Evolutionary conservation across 1,140 invertebrate genomes (phyloP).

Genomic region (Pseudomyrmex sp.): DNA sequence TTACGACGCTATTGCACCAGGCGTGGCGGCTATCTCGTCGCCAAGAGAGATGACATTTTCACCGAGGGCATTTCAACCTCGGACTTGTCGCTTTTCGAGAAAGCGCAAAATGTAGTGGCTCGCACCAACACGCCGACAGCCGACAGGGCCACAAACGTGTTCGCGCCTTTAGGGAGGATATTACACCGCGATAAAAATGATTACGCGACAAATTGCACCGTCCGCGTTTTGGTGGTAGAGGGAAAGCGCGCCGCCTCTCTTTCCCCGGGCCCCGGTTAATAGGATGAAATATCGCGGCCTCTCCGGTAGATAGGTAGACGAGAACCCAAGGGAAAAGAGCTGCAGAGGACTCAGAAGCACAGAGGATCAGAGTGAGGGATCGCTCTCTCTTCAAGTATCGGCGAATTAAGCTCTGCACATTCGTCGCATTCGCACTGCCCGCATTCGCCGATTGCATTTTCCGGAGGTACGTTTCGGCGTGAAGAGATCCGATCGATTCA

Average conservation of each 20-base stretch:
- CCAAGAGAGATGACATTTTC: slow-evolving; percentile 49
- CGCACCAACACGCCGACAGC: slow-evolving; percentile 29
- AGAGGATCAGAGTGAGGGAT: slow-evolving; percentile 3
- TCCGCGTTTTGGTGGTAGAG: slow-evolving; percentile 11
- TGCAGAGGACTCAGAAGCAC: background rate
- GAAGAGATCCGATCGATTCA: slow-evolving; percentile 60
- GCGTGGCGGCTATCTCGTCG: background rate
- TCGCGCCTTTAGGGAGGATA: slow-evolving; percentile 53
- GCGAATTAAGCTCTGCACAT: slow-evolving; percentile 49
- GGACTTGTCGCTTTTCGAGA: slow-evolving; percentile 41
- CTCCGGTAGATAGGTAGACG: background rate
- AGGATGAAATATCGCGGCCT: slow-evolving; percentile 52
- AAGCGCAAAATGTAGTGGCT: slow-evolving; percentile 9
- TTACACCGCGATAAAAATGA: slow-evolving; percentile 60
- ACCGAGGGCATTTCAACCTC: slow-evolving; percentile 17
- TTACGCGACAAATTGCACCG: slow-evolving; percentile 58
- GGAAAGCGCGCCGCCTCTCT: slow-evolving; percentile 13
- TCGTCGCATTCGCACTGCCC: slow-evolving; percentile 49
- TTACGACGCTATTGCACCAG: background rate
- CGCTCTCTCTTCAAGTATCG: slow-evolving; percentile 45
- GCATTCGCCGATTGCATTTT: slow-evolving; percentile 61
- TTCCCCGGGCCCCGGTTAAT: slow-evolving; percentile 38
- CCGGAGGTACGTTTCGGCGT: slow-evolving; percentile 54
- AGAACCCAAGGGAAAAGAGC: background rate
- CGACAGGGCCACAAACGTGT: slow-evolving; percentile 41